Conservation (phyloP, 2,797 vertebrate genomes). For the Triplophysa yarkandensis region DNA sequence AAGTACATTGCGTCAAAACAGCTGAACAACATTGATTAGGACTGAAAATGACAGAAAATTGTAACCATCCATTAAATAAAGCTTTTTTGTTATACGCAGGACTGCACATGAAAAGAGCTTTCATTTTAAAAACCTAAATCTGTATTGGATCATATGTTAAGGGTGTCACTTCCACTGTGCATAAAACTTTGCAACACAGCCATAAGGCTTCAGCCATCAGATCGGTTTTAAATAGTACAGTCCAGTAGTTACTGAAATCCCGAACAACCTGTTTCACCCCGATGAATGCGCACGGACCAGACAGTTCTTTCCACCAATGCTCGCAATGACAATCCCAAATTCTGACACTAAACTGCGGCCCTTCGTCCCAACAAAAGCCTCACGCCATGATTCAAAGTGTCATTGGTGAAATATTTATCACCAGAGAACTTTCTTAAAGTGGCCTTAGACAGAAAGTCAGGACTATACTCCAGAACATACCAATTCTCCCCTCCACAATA, state of each 20-base stretch:
- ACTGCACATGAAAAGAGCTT: too few relatives aligned
- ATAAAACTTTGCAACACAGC: not conserved
- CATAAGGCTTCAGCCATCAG: not conserved
- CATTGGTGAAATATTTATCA: conserved; percentile 78
- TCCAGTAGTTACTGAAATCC: conserved; percentile 25
- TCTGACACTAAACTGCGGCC: conserved; percentile 67
- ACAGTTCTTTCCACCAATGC: conserved; percentile 61
- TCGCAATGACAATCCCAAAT: conserved; percentile 72
- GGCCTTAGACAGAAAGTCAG: conserved; percentile 49
- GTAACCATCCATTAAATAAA: too few relatives aligned
- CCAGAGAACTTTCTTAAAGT: conserved; percentile 61
- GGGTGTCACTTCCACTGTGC: not conserved
- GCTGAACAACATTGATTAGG: too few relatives aligned
- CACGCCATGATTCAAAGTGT: conserved; percentile 74
- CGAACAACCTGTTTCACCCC: conserved; percentile 39
- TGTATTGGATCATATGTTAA: too few relatives aligned
- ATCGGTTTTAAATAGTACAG: not conserved
- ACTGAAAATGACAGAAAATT: too few relatives aligned
- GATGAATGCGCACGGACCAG: conserved; percentile 68
- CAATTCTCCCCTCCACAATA: too few relatives aligned
- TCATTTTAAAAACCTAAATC: too few relatives aligned
- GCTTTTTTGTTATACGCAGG: too few relatives aligned
- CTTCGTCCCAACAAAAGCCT: conserved; percentile 69
- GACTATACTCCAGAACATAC: too few relatives aligned
- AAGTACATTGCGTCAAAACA: too few relatives aligned